phyloP scores from a whole-genome alignment of 2,113 vertebrate species.

The Nerophis lumbriciformis region DNA sequence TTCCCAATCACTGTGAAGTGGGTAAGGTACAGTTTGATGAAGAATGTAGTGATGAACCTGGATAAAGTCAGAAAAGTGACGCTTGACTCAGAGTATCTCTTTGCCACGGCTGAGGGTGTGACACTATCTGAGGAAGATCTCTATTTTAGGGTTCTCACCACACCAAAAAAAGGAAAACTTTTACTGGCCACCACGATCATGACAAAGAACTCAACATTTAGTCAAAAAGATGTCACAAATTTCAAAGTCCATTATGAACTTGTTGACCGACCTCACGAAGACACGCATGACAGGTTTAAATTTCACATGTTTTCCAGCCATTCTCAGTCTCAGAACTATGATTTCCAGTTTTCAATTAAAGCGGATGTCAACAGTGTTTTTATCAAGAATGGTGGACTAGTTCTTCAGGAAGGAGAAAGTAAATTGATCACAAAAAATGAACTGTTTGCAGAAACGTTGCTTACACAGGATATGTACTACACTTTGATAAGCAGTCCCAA shows the following conservation, averaged over 20 bases:
- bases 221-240: slow-evolving; percentile 76
- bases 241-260: slow-evolving; percentile 77
- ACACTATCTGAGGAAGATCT: slow-evolving; percentile 70
- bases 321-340: slow-evolving; percentile 73
- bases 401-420: slow-evolving; percentile 81
- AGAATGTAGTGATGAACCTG: slow-evolving; percentile 70
- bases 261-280: slow-evolving; percentile 62
- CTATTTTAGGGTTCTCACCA: slow-evolving; percentile 74
- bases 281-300: slow-evolving; percentile 76
- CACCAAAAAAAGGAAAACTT: slow-evolving; percentile 79
- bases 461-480: slow-evolving; percentile 77
- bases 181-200: slow-evolving; percentile 72
- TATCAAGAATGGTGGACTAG: slow-evolving; percentile 78
- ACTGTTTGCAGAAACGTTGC: slow-evolving; percentile 78
- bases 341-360: slow-evolving; percentile 80
- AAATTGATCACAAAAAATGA: slow-evolving; percentile 78
- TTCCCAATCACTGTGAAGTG: slow-evolving; percentile 78
- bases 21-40: slow-evolving; percentile 76
- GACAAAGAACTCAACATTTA: slow-evolving; percentile 75
- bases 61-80: slow-evolving; percentile 74
- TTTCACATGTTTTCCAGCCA: slow-evolving; percentile 81
- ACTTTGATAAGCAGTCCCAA: slow-evolving; percentile 72
- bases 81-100: slow-evolving; percentile 73
- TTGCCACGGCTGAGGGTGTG: slow-evolving; percentile 63
- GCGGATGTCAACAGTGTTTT: slow-evolving; percentile 72